Percentiles rank a stretch among this genome's conserved stretches.
Evolutionary conservation across 2,113 vertebrate species (phyloP).

Genomic region (Phalacrocorax aristotelis): DNA sequence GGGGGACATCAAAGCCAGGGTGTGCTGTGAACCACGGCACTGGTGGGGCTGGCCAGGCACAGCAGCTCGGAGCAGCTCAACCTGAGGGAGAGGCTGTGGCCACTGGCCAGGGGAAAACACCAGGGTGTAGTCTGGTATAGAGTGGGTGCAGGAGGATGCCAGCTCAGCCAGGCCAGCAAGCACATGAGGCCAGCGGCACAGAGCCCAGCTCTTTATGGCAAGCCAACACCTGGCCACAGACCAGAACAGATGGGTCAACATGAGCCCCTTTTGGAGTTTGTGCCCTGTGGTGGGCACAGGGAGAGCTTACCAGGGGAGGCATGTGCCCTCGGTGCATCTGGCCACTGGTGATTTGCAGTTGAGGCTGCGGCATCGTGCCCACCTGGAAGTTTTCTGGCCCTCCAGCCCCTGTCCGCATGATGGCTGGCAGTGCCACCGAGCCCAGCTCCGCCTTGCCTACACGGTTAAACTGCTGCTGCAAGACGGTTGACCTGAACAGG

Average conservation of each 20-base stretch:
- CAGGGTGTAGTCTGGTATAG: neutral
- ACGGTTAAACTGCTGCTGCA: slow-evolving; percentile 95
- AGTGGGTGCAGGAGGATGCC: fast-evolving
- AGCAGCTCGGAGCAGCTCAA: neutral
- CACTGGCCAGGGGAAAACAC: fast-evolving
- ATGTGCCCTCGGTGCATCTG: slow-evolving; percentile 99
- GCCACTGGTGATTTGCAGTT: slow-evolving; percentile 93
- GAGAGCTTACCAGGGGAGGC: slow-evolving; percentile 89
- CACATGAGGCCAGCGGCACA: neutral
- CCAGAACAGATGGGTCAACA: neutral
- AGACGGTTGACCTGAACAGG: slow-evolving; percentile 79
- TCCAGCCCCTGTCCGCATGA: slow-evolving; percentile 92
- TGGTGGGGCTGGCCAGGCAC: neutral
- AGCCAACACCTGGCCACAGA: neutral
- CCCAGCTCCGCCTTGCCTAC: slow-evolving; percentile 90
- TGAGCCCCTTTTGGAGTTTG: fast-evolving
- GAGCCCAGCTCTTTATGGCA: neutral
- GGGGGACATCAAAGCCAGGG: neutral
- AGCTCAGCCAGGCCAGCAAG: neutral
- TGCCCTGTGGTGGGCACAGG: neutral
- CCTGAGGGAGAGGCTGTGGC: neutral
- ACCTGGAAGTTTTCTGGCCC: slow-evolving; percentile 93
- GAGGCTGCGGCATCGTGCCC: slow-evolving; percentile 95
- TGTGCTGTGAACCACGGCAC: neutral
- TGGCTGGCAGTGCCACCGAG: slow-evolving; percentile 90